Evolutionary conservation across 2,888 invertebrate species (phyloP).

Genomic region (Cephus sareptanus): DNA sequence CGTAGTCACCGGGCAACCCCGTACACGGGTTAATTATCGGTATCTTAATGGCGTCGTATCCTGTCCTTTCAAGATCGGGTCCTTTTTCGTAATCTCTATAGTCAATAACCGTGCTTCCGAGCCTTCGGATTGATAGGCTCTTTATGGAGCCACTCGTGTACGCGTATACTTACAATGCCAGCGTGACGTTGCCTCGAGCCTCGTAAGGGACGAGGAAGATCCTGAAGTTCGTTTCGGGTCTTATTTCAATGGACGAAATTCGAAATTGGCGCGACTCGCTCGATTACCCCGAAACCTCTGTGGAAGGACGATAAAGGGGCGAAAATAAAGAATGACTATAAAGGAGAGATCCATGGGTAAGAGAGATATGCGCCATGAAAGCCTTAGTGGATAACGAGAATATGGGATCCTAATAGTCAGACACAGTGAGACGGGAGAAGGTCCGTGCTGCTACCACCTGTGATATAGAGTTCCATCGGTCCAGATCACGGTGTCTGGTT

Average conservation of each 20-base stretch:
- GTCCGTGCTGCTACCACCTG: constrained; percentile 52
- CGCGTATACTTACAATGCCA: too few species aligned
- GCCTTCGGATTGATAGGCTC: not conserved
- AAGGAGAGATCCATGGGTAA: not conserved
- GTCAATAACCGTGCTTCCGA: not conserved
- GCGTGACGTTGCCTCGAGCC: too few species aligned
- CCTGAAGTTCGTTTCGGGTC: too few species aligned
- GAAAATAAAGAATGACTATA: not conserved
- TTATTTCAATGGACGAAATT: not conserved
- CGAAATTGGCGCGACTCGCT: not conserved
- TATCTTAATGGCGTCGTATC: not conserved
- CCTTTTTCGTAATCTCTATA: not conserved
- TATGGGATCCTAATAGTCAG: not conserved
- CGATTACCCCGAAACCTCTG: not conserved
- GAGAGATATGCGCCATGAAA: not conserved
- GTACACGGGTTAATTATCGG: not conserved
- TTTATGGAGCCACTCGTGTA: not conserved
- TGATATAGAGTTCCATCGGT: constrained; percentile 62
- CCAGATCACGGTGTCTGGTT: constrained; percentile 58
- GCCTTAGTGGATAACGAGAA: not conserved
- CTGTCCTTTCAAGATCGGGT: not conserved
- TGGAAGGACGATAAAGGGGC: not conserved
- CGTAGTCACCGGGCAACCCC: not conserved
- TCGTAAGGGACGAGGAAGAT: too few species aligned
- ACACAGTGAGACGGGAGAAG: constrained; percentile 14